Percentiles rank a stretch among this genome's conserved stretches.
These are phyloP conservation scores for Varroa destructor DNA, from an alignment of 1,140 invertebrate species.

Conservation along the genomic window DNA sequence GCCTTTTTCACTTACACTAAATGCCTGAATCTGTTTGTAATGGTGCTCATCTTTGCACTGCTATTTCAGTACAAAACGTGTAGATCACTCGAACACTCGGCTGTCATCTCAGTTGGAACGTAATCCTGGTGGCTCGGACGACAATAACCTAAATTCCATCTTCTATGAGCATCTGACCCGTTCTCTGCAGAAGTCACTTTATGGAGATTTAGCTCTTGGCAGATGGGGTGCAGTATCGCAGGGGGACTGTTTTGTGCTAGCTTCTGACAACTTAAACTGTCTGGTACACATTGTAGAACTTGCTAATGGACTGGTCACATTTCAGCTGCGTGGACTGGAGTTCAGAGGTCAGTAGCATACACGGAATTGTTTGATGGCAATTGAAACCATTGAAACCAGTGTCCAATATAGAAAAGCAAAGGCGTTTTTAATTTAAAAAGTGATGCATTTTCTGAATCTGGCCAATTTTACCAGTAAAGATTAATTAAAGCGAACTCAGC, in stretches of 20 bases:
- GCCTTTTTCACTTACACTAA: not conserved
- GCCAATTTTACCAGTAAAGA: too few relatives aligned
- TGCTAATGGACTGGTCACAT: conserved; percentile 95
- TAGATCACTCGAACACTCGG: conserved; percentile 92
- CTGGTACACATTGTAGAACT: conserved; percentile 93
- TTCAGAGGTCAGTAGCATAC: conserved; percentile 56
- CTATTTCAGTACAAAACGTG: conserved; percentile 60
- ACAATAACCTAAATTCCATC: conserved; percentile 97
- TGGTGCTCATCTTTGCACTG: conserved; percentile 28
- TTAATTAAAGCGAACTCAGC: too few relatives aligned
- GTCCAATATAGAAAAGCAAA: too few relatives aligned
- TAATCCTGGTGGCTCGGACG: conserved; percentile 80
- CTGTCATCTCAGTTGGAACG: conserved; percentile 85
- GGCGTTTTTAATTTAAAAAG: too few relatives aligned
- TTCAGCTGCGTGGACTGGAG: conserved; percentile 90
- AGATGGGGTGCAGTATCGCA: conserved; percentile 81
- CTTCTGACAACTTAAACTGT: conserved; percentile 93
- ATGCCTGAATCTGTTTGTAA: too few relatives aligned
- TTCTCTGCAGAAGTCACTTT: conserved; percentile 85
- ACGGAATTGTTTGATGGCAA: not conserved
- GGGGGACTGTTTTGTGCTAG: conserved; percentile 92
- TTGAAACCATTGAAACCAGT: not conserved
- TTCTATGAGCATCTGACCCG: conserved; percentile 97
- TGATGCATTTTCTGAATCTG: too few relatives aligned
- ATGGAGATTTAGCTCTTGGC: conserved; percentile 80